Conservation (phyloP, 2,113 vertebrate genomes). For the Pimephales promelas region DNA sequence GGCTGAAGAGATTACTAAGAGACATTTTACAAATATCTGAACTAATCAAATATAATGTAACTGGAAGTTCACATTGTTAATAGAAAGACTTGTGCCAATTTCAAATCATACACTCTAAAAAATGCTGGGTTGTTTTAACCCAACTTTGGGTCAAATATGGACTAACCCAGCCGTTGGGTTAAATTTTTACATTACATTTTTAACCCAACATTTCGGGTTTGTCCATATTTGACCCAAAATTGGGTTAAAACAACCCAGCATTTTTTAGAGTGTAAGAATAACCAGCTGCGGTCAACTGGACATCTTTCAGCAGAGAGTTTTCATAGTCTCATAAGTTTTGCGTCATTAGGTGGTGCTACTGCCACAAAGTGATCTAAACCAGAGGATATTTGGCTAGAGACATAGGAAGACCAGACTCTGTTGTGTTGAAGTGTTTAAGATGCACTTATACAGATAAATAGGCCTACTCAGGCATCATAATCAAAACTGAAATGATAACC, state of each 20-base stretch:
- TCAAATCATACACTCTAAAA: too few species aligned
- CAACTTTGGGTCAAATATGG: too few species aligned
- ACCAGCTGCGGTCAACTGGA: neutral
- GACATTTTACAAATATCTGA: neutral
- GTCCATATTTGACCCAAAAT: too few species aligned
- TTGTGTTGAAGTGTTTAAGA: neutral
- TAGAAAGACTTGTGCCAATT: neutral
- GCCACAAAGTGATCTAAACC: conserved; percentile 17
- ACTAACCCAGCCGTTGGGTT: too few species aligned
- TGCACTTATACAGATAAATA: neutral
- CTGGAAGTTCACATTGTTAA: neutral
- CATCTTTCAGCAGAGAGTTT: conserved; percentile 12
- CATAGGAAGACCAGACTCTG: too few species aligned
- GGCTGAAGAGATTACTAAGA: neutral
- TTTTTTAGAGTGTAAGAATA: too few species aligned
- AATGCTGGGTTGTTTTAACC: too few species aligned
- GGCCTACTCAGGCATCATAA: neutral
- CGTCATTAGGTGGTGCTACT: conserved; percentile 13
- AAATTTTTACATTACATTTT: too few species aligned
- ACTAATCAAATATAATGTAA: conserved; percentile 11
- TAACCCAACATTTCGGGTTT: too few species aligned
- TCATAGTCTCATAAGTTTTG: neutral
- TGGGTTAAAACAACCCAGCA: too few species aligned
- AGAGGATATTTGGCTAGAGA: neutral
- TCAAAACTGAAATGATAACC: neutral